Percentiles rank a stretch among this genome's conserved stretches.
Conservation (phyloP, 2,113 vertebrate species). For the Myrmecobius fasciatus region DNA sequence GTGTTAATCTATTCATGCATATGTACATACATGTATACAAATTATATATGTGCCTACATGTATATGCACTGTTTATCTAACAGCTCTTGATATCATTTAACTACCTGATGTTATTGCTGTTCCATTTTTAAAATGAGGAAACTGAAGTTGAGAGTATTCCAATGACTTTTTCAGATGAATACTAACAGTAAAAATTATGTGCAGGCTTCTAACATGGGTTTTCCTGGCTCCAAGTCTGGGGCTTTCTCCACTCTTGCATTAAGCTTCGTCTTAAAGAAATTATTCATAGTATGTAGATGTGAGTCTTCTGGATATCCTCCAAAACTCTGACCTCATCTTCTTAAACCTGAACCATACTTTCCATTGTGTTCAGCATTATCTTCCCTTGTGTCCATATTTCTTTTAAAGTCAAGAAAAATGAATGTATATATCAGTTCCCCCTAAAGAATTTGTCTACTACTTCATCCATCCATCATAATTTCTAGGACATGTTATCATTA, state of each 20-base stretch:
- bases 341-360: not conserved
- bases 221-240: not conserved
- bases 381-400: not conserved
- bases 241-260: not conserved
- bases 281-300: not conserved
- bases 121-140: not conserved
- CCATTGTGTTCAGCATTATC: not conserved
- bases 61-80: not conserved
- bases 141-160: not conserved
- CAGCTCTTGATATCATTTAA: not conserved
- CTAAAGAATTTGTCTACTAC: not conserved
- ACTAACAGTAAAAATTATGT: not conserved
- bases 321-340: not conserved
- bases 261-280: not conserved
- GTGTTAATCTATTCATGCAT: too few relatives aligned
- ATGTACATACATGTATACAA: too few relatives aligned
- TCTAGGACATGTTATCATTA: not conserved
- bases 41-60: too few relatives aligned
- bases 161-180: not conserved
- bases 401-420: not conserved
- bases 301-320: not conserved
- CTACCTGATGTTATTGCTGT: not conserved
- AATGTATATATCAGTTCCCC: not conserved
- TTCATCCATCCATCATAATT: not conserved
- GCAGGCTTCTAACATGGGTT: not conserved